These are phyloP conservation scores for Capra hircus DNA, from an alignment of 2,113 vertebrate species.

Conservation along the genomic window DNA sequence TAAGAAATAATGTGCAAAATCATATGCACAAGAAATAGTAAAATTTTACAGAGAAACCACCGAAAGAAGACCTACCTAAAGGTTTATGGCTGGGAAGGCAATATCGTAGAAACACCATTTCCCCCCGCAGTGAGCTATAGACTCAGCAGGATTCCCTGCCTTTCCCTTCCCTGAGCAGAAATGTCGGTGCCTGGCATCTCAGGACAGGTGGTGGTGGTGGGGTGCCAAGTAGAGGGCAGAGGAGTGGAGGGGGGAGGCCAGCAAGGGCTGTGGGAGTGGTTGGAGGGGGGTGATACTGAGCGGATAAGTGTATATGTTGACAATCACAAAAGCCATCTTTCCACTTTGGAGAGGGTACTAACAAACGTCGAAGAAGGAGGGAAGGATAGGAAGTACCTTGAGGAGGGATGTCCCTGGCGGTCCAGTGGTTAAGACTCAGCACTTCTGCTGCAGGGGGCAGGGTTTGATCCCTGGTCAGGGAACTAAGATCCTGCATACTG, in stretches of 20 bases:
- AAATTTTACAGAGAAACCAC: accelerated
- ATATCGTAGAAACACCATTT: accelerated
- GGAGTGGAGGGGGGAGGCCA: background rate
- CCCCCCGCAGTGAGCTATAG: accelerated
- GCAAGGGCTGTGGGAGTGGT: background rate
- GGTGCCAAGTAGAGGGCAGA: background rate
- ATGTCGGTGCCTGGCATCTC: background rate
- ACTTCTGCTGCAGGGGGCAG: background rate
- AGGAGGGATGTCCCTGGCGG: background rate
- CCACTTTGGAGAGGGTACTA: background rate
- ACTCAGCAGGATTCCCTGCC: accelerated
- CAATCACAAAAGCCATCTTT: background rate
- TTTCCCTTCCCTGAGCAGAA: accelerated
- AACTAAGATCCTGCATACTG: background rate
- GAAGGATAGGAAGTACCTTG: background rate
- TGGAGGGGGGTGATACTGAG: background rate
- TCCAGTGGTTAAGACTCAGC: background rate
- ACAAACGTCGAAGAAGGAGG: accelerated
- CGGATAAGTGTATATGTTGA: accelerated
- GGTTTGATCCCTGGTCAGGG: background rate
- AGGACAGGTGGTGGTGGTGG: background rate
- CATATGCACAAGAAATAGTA: background rate
- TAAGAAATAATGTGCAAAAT: background rate
- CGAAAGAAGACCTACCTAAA: accelerated
- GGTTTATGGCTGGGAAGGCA: background rate